Evolutionary conservation across 1,140 invertebrate species (phyloP).

Genomic region (Zaprionus inermis): DNA sequence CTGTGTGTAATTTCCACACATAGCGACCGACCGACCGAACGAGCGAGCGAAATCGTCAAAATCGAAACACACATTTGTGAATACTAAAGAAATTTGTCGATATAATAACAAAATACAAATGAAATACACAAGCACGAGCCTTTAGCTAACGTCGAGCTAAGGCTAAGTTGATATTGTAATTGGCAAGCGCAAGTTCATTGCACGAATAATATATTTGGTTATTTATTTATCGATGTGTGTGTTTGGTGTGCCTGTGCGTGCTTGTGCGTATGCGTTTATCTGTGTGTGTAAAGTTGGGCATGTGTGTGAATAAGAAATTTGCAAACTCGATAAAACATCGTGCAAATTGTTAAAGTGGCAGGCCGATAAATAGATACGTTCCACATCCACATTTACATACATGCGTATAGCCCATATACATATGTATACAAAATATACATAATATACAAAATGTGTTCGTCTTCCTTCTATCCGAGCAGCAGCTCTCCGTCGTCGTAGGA

Average conservation of each 20-base stretch:
- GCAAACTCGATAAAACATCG: conserved; percentile 57
- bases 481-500: conserved; percentile 28
- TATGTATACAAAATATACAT: conserved; percentile 19
- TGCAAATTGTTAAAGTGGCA: conserved; percentile 44
- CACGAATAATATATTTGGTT: conserved; percentile 81
- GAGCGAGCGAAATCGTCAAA: conserved; percentile 33
- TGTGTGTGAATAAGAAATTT: conserved; percentile 58
- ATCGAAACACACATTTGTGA: conserved; percentile 25
- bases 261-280: conserved; percentile 13
- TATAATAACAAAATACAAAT: conserved; percentile 9
- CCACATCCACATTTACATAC: conserved; percentile 8
- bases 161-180: conserved; percentile 54
- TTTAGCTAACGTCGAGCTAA: conserved; percentile 3
- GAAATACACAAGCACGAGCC: conserved; percentile 15
- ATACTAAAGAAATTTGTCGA: conserved; percentile 22
- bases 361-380: conserved; percentile 17
- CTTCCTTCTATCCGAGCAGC: conserved; percentile 22
- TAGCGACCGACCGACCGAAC: conserved; percentile 8
- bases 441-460: conserved; percentile 32
- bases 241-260: conserved; percentile 18
- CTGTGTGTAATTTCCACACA: conserved; percentile 56
- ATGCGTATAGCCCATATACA: not conserved
- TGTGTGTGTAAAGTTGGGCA: conserved; percentile 32
- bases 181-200: conserved; percentile 71
- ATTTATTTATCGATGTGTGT: conserved; percentile 47